Evolutionary conservation across 2,797 vertebrate genomes (phyloP).

Genomic region (Echiichthys vipera): DNA sequence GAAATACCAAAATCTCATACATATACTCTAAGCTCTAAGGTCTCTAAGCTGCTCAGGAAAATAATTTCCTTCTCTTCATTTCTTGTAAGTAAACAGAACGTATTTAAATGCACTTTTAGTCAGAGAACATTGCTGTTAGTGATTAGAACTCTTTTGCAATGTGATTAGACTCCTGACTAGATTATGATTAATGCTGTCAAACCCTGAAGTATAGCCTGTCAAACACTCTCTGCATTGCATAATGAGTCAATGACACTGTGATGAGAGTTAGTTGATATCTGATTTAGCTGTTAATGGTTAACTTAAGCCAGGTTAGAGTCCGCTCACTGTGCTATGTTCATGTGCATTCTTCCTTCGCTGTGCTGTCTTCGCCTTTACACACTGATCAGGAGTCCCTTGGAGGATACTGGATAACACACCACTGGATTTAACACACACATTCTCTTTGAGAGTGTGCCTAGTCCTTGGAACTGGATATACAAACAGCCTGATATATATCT

Average conservation of each 20-base stretch:
- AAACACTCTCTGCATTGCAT: conserved; percentile 42
- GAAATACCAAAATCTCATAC: conserved; percentile 29
- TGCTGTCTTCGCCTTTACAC: neutral
- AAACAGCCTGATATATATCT: conserved; percentile 43
- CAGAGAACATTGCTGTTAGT: neutral
- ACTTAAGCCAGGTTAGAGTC: conserved; percentile 80
- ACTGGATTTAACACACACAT: conserved; percentile 1
- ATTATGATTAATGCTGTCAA: neutral
- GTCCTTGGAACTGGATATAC: conserved; percentile 46
- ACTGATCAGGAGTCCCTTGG: conserved; percentile 17
- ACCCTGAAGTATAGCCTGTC: neutral
- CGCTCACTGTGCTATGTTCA: conserved; percentile 48
- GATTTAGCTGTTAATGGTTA: conserved; percentile 81
- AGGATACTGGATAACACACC: conserved; percentile 24
- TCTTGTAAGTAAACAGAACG: neutral
- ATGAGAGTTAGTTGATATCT: conserved; percentile 49
- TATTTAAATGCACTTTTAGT: neutral
- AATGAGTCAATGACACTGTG: conserved; percentile 59
- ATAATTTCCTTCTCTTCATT: neutral
- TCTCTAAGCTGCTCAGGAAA: conserved; percentile 12
- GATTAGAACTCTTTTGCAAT: neutral
- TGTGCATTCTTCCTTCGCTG: conserved; percentile 42
- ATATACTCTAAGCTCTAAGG: no score
- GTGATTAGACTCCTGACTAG: neutral
- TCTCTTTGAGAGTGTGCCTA: neutral